Conservation (phyloP, 53 echinoderm and acorn worm genomes). For the Astropecten irregularis region DNA sequence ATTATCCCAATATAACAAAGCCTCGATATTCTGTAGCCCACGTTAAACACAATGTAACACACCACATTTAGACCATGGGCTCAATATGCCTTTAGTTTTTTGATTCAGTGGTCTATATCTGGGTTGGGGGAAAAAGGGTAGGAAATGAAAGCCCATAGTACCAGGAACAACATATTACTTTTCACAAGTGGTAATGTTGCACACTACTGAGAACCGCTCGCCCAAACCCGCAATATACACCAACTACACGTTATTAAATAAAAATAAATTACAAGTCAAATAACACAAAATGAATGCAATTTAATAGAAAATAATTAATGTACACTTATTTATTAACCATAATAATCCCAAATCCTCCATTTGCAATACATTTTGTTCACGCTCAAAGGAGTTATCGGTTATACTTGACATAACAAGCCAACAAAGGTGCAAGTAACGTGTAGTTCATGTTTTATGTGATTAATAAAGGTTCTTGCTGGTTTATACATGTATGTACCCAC, state of each 20-base stretch:
- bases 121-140: slow-evolving; percentile 18
- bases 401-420: slow-evolving; percentile 11
- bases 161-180: slow-evolving; percentile 19
- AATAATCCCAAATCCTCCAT: slow-evolving; percentile 13
- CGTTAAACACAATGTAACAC: no score
- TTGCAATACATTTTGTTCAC: slow-evolving; percentile 16
- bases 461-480: background rate
- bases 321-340: slow-evolving; percentile 14
- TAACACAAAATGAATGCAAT: slow-evolving; percentile 15
- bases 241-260: slow-evolving; percentile 11
- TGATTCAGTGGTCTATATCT: slow-evolving; percentile 13
- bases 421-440: slow-evolving; percentile 4
- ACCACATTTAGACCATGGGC: background rate
- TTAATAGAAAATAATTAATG: background rate
- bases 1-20: no score
- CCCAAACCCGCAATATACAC: background rate
- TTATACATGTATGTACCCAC: no score
- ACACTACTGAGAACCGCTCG: slow-evolving; percentile 9
- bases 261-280: background rate
- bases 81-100: slow-evolving; percentile 15
- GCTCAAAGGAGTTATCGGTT: no score
- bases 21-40: no score
- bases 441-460: slow-evolving; percentile 2
- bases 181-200: slow-evolving; percentile 13
- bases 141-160: slow-evolving; percentile 4